A percentile compares a stretch with the other conserved stretches of the same genome.
phyloP scores from a whole-genome alignment of 2,797 vertebrate species.

The Arrhamphus sclerolepis region DNA sequence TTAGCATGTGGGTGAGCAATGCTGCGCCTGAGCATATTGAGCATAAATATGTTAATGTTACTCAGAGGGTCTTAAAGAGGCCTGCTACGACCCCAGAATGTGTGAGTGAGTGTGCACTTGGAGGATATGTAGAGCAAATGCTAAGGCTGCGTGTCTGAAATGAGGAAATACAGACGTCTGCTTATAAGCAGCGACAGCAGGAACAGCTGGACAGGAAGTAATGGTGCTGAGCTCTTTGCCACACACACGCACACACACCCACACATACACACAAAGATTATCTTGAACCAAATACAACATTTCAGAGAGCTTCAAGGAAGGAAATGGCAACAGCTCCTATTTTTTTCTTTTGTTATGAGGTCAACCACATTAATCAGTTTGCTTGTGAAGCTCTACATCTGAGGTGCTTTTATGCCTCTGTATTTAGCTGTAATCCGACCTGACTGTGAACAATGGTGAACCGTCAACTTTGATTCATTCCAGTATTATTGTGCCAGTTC shows the following conservation, averaged over 20 bases:
- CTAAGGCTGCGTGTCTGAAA: constrained; percentile 27
- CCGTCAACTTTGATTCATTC: constrained; percentile 52
- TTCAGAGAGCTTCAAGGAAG: constrained; percentile 44
- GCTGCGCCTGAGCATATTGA: constrained; percentile 3
- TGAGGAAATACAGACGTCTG: constrained; percentile 86
- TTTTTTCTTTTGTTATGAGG: constrained; percentile 22
- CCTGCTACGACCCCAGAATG: constrained; percentile 21
- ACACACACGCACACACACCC: constrained; percentile 18
- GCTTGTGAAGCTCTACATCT: constrained; percentile 11
- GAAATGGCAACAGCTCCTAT: constrained; percentile 22
- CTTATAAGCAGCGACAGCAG: constrained; percentile 80
- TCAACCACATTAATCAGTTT: constrained; percentile 35
- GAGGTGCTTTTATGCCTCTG: constrained; percentile 40
- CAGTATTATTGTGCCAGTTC: constrained; percentile 47
- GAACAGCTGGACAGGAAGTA: constrained; percentile 92
- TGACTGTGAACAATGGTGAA: constrained; percentile 54
- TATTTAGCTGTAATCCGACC: constrained; percentile 40
- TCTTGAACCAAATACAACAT: constrained; percentile 76
- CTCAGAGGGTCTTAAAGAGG: constrained; percentile 23
- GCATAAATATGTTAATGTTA: constrained; percentile 49
- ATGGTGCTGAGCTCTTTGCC: constrained; percentile 57
- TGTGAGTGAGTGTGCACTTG: constrained; percentile 11
- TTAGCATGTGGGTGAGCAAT: constrained; percentile 3
- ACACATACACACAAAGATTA: constrained; percentile 76
- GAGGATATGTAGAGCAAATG: constrained; percentile 24